Percentiles rank a stretch among this genome's conserved stretches.
phyloP scores from a whole-genome alignment of 2,797 vertebrate genomes.

The Enteromius mattozi region DNA sequence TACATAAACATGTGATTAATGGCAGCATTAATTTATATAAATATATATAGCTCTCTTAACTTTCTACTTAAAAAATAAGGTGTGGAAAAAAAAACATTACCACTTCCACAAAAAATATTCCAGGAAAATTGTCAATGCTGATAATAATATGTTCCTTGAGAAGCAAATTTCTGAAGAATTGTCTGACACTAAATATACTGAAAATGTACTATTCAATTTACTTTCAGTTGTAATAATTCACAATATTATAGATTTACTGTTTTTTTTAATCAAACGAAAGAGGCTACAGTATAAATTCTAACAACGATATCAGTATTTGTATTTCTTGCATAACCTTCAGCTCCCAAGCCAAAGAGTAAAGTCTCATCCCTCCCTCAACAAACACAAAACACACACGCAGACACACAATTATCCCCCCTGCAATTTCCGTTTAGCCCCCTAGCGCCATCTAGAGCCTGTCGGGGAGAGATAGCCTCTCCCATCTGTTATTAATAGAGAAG shows the following conservation, averaged over 20 bases:
- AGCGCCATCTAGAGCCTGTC: slow-evolving; percentile 77
- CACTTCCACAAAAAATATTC: no score
- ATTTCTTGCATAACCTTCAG: background rate
- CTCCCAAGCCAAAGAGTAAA: background rate
- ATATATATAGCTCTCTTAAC: no score
- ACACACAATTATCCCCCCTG: slow-evolving; percentile 16
- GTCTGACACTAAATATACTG: no score
- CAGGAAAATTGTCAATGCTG: no score
- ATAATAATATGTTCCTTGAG: no score
- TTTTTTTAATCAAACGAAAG: background rate
- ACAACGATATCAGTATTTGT: no score
- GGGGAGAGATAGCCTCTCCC: slow-evolving; percentile 41
- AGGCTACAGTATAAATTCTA: background rate
- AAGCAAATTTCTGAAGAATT: no score
- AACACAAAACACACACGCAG: slow-evolving; percentile 29
- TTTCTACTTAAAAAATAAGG: no score
- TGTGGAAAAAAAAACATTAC: no score
- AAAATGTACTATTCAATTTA: no score
- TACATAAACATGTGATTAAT: no score
- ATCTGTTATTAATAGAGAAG: slow-evolving; percentile 78
- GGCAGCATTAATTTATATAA: no score
- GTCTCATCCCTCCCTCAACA: slow-evolving; percentile 30
- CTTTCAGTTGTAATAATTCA: background rate
- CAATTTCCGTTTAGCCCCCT: slow-evolving; percentile 59
- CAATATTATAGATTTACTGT: background rate